A percentile compares a stretch with the other conserved stretches of the same genome.
These are phyloP conservation scores for Setophaga coronata DNA, from an alignment of 2,113 vertebrate genomes.

Conservation along the genomic window DNA sequence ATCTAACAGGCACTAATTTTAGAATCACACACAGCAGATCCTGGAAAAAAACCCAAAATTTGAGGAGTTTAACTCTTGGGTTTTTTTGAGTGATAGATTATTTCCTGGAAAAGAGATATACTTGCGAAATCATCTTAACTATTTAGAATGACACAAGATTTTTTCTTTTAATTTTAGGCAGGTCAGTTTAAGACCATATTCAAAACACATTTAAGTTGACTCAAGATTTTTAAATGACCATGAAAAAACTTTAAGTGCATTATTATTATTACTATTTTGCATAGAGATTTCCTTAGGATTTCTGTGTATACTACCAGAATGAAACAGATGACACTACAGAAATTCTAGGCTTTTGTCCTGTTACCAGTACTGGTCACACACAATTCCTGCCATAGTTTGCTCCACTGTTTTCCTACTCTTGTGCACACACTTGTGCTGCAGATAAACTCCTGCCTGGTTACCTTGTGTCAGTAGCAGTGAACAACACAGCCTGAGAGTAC, in stretches of 20 bases:
- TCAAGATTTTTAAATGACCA: not conserved
- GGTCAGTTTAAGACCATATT: not conserved
- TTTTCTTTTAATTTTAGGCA: not conserved
- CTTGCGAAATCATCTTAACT: not conserved
- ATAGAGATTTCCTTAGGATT: not conserved
- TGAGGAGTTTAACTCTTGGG: not conserved
- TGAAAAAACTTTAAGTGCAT: not conserved
- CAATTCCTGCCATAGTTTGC: not conserved
- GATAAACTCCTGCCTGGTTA: not conserved
- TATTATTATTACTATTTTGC: not conserved
- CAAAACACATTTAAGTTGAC: not conserved
- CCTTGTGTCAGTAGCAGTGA: not conserved
- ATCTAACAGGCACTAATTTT: not conserved
- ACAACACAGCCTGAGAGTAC: not conserved
- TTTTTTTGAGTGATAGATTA: not conserved
- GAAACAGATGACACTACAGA: accelerated
- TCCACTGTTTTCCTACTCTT: not conserved
- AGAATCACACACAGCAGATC: not conserved
- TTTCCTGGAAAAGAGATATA: not conserved
- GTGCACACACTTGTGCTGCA: not conserved
- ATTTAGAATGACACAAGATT: not conserved
- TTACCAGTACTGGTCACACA: not conserved
- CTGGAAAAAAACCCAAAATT: not conserved
- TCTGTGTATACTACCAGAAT: not conserved
- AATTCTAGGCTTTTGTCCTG: not conserved